phyloP scores from a whole-genome alignment of 2,888 invertebrate genomes.

The Netelia fuscicornis region DNA sequence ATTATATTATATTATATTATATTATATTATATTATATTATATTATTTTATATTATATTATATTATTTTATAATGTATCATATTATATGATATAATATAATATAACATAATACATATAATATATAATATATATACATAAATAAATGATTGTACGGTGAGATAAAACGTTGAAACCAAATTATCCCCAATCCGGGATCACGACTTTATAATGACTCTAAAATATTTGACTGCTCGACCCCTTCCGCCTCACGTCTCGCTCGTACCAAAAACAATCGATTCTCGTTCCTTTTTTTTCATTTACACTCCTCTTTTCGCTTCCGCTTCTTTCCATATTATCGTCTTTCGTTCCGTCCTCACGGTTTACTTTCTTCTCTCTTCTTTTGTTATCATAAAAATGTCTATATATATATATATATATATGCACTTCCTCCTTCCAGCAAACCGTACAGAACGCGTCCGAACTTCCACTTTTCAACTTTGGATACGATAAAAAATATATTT shows the following conservation, averaged over 20 bases:
- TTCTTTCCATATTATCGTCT: not conserved
- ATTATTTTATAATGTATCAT: too few relatives aligned
- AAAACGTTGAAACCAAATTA: constrained; percentile 32
- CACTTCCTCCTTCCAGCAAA: not conserved
- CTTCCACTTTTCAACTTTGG: not conserved
- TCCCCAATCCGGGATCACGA: constrained; percentile 57
- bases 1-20: too few relatives aligned
- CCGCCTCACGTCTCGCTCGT: constrained; percentile 31
- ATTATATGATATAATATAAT: too few relatives aligned
- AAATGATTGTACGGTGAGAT: constrained; percentile 2
- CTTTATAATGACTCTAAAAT: constrained; percentile 46
- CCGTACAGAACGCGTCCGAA: too few relatives aligned
- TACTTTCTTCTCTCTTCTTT: not conserved
- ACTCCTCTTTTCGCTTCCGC: constrained; percentile 1
- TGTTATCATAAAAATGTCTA: not conserved
- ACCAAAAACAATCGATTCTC: constrained; percentile 37
- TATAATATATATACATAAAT: not conserved
- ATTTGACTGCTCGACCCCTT: constrained; percentile 21
- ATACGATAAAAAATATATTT: not conserved
- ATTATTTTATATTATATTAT: too few relatives aligned
- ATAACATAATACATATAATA: too few relatives aligned
- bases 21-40: too few relatives aligned
- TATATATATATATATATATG: not conserved
- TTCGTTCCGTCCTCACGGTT: not conserved
- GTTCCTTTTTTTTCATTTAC: not conserved